Evolutionary conservation across 1,140 invertebrate species (phyloP), one percentile per base, ranked within the genome.

Genomic region (Leptoteleia sp.): DNA sequence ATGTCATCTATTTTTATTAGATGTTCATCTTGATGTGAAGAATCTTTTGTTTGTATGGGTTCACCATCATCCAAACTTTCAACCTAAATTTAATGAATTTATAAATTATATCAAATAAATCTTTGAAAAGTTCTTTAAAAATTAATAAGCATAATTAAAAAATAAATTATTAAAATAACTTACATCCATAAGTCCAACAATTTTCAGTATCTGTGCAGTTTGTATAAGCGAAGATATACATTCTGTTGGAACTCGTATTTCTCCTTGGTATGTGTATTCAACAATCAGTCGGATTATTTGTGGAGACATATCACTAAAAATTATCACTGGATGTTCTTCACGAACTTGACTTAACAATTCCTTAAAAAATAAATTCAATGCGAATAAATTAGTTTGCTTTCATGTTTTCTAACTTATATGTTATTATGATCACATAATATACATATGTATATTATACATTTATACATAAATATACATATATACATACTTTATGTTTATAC

Each of bases 231-330:
- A 87, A 29, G 79, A 80, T 16, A 91, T 87, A 72, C 89, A 84
- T 27, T 91, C 88, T 13, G 89, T 85, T 65, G 87, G 86, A 13
- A 91, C 86, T 67, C 85, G 84, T 0, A 92, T 86, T 85, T 92
- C 91, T 3, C 92, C 92, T 73, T 90, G 89, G 81, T 93, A 93
- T 72, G 90, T 91, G 72, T 92, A 93, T 71, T 92, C 90, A 16
- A 92, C 85, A 15, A 92, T 89, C 6, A 88, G 85, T 72, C 85
- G 88, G 16, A 92, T 81, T 82, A 91, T 90, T 37, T 89, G 79
- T 42, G 85, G 85, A 38, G 87, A 89, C 72, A 91, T 89, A 31
- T 90, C 91, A 48, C 89, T 89, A 1, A 92, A 79, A 75, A 92
- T 91, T 17, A 92, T 88, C 9, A 90, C 90, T 3, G 91, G 88